Conservation (phyloP, 2,797 vertebrate genomes). For the Buphagus erythrorhynchus region DNA sequence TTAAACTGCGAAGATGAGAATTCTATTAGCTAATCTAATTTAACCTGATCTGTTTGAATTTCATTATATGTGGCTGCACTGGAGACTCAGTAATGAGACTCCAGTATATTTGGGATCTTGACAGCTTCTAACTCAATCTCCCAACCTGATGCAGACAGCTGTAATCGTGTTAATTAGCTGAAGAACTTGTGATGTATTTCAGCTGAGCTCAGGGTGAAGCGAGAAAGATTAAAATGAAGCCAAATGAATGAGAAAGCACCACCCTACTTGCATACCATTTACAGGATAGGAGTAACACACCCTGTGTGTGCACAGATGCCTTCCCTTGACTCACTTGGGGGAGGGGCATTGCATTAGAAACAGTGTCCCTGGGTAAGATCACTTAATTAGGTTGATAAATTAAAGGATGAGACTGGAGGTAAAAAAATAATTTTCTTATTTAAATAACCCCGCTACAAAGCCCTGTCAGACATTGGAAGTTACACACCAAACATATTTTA, state of each 20-base stretch:
- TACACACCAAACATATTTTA: background rate
- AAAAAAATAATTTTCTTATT: background rate
- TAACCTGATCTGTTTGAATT: constrained; percentile 60
- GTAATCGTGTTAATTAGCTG: constrained; percentile 42
- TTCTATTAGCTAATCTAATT: constrained; percentile 63
- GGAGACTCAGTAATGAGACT: constrained; percentile 53
- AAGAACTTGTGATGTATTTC: constrained; percentile 37
- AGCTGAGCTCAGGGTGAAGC: background rate
- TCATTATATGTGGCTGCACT: constrained; percentile 45
- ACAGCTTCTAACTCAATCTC: constrained; percentile 26
- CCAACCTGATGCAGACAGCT: constrained; percentile 1
- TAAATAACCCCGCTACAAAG: background rate
- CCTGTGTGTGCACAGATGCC: background rate
- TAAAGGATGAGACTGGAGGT: background rate
- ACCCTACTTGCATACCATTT: background rate
- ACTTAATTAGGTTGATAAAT: constrained; percentile 14
- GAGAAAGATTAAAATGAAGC: background rate
- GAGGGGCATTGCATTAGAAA: background rate
- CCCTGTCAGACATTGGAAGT: background rate
- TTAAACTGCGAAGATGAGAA: constrained; percentile 44
- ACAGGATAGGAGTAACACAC: background rate
- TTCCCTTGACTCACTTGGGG: background rate
- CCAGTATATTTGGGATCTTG: background rate
- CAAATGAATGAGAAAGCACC: background rate
- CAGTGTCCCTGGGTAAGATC: background rate